Conservation (phyloP, 2,888 invertebrate genomes). For the Cantharis lateralis region DNA sequence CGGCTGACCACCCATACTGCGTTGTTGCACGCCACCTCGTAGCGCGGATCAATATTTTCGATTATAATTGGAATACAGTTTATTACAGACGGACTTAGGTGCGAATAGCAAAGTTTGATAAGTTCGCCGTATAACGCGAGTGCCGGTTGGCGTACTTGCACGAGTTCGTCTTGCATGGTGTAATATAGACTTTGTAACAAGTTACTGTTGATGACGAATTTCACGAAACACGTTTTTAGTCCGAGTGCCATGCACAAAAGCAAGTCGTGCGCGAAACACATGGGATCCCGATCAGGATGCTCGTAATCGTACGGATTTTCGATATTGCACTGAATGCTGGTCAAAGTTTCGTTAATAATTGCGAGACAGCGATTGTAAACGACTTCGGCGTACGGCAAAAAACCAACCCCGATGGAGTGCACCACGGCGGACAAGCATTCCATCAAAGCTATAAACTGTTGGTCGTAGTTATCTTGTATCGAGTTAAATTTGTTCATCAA, state of each 20-base stretch:
- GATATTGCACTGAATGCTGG: slow-evolving; percentile 64
- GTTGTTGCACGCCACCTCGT: slow-evolving; percentile 98
- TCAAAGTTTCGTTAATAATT: slow-evolving; percentile 70
- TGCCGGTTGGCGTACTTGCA: slow-evolving; percentile 75
- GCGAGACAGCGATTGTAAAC: slow-evolving; percentile 71
- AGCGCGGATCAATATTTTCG: slow-evolving; percentile 93
- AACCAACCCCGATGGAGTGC: slow-evolving; percentile 72
- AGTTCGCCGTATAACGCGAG: slow-evolving; percentile 79
- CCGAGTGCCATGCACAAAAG: slow-evolving; percentile 74
- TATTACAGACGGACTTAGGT: slow-evolving; percentile 90
- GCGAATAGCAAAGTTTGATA: slow-evolving; percentile 79
- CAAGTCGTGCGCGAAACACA: slow-evolving; percentile 76
- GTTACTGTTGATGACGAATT: slow-evolving; percentile 68
- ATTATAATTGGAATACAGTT: slow-evolving; percentile 95
- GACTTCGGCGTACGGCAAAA: slow-evolving; percentile 74
- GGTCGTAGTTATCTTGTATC: slow-evolving; percentile 73
- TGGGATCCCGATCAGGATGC: slow-evolving; percentile 70
- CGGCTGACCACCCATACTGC: slow-evolving; percentile 99
- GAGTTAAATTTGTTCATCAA: slow-evolving; percentile 74
- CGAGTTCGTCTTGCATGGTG: slow-evolving; percentile 74
- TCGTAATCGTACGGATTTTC: slow-evolving; percentile 70
- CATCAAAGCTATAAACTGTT: slow-evolving; percentile 70
- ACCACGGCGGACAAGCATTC: slow-evolving; percentile 79
- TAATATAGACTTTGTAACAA: slow-evolving; percentile 70
- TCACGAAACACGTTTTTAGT: slow-evolving; percentile 69